A percentile compares a stretch with the other conserved stretches of the same genome.
phyloP scores from a whole-genome alignment of 92 coral and sea anemone genomes.

The Hydrozoanthus gracilis region DNA sequence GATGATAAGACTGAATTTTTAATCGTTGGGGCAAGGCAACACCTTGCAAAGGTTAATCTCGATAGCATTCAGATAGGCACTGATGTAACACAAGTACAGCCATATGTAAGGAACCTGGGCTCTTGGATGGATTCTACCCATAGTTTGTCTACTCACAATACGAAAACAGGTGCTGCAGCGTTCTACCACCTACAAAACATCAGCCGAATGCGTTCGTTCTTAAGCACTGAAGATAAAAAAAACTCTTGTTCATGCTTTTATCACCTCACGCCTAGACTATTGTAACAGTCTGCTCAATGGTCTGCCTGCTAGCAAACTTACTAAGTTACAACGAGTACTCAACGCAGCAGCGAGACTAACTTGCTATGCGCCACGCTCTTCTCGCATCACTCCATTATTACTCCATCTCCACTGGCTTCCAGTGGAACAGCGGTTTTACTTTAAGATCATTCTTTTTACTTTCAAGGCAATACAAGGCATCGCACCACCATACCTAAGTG shows the following conservation, averaged over 20 bases:
- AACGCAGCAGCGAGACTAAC: conserved; percentile 2
- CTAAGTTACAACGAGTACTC: conserved; percentile 46
- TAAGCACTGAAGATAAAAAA: conserved; percentile 13
- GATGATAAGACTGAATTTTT: conserved; percentile 41
- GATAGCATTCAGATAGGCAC: conserved; percentile 24
- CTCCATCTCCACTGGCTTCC: conserved; percentile 51
- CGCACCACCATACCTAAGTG: conserved; percentile 41
- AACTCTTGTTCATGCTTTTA: conserved; percentile 18
- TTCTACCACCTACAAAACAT: conserved; percentile 25
- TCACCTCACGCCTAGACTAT: neutral
- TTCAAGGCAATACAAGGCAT: conserved; percentile 22
- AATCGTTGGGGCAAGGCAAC: conserved; percentile 34
- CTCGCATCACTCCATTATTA: conserved; percentile 59
- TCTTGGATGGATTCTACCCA: conserved; percentile 39
- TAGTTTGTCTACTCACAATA: conserved; percentile 26
- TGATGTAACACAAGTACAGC: conserved; percentile 17
- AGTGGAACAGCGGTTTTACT: conserved; percentile 6
- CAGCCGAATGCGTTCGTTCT: conserved; percentile 27
- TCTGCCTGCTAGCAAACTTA: neutral
- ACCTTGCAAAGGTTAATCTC: conserved; percentile 27
- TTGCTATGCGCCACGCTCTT: conserved; percentile 51
- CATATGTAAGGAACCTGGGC: conserved; percentile 45
- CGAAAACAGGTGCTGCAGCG: conserved; percentile 16
- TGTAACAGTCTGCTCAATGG: neutral
- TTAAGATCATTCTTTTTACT: too few relatives aligned